Percentiles rank a stretch among this genome's conserved stretches.
Conservation (phyloP, 2,797 vertebrate genomes). For the Orientallactaga sibirica region DNA sequence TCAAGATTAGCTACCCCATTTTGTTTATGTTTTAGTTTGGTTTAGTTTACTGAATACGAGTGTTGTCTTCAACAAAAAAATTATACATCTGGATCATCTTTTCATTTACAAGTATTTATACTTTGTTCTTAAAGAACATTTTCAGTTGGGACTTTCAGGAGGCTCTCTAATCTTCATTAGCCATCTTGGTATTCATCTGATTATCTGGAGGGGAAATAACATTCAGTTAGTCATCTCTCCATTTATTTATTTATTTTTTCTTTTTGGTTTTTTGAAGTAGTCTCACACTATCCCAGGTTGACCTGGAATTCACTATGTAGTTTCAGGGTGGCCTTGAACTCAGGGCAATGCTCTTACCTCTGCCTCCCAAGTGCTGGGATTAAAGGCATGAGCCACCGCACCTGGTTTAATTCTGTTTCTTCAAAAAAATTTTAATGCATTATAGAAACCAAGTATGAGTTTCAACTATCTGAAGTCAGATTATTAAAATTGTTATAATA, state of each 20-base stretch:
- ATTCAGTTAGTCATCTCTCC: not conserved
- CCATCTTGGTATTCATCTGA: not conserved
- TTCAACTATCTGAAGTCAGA: not conserved
- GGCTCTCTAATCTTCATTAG: not conserved
- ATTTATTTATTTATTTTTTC: not conserved
- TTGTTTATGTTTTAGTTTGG: not conserved
- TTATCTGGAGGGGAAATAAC: not conserved
- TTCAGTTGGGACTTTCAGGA: not conserved
- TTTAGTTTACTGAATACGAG: not conserved
- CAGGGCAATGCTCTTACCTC: too few relatives aligned
- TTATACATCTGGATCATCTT: not conserved
- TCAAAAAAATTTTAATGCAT: not conserved
- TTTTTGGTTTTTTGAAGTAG: too few relatives aligned
- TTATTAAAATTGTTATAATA: not conserved
- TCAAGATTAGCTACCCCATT: not conserved
- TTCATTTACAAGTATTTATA: not conserved
- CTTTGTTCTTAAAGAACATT: not conserved
- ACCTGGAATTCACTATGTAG: too few relatives aligned
- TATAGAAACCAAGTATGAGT: not conserved
- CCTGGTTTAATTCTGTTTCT: not conserved
- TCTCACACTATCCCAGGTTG: too few relatives aligned
- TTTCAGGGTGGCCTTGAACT: too few relatives aligned
- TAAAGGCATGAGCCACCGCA: too few relatives aligned
- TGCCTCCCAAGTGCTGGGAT: too few relatives aligned
- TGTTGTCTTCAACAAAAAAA: slow-evolving; percentile 35